Conservation (phyloP, 2,888 invertebrate species). For the Drosophila kanekoi region DNA sequence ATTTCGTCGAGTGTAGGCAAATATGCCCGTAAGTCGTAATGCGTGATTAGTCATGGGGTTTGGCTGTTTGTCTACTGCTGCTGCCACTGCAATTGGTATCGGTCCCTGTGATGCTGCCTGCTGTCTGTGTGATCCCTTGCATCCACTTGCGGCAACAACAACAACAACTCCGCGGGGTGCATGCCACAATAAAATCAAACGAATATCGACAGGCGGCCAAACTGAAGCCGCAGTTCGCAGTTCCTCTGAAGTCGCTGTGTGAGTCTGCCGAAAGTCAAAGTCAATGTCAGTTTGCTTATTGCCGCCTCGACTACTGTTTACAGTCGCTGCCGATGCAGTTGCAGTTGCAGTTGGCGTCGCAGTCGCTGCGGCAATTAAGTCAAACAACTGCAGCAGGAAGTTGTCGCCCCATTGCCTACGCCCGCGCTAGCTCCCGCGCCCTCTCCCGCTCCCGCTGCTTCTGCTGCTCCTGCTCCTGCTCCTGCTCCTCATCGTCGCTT, state of each 20-base stretch:
- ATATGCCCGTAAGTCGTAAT: slow-evolving; percentile 3
- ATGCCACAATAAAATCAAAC: slow-evolving; percentile 29
- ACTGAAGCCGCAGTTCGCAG: background rate
- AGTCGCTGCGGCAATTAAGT: slow-evolving; percentile 61
- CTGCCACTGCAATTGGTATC: slow-evolving; percentile 16
- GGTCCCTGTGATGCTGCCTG: slow-evolving; percentile 10
- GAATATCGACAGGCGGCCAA: slow-evolving; percentile 33
- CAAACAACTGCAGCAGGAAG: slow-evolving; percentile 68
- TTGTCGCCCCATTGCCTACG: slow-evolving; percentile 51
- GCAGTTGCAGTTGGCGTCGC: slow-evolving; percentile 18
- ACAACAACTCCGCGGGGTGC: slow-evolving; percentile 45
- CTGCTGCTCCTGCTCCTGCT: background rate
- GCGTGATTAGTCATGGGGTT: slow-evolving; percentile 38
- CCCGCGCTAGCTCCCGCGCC: background rate
- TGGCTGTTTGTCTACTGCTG: slow-evolving; percentile 12
- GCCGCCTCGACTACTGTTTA: slow-evolving; percentile 34
- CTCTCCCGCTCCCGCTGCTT: too few species aligned
- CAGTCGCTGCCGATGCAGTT: slow-evolving; percentile 8
- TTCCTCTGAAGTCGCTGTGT: background rate
- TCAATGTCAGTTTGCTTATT: slow-evolving; percentile 28
- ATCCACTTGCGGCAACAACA: slow-evolving; percentile 9
- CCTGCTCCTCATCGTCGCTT: slow-evolving; percentile 24
- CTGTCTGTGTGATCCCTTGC: slow-evolving; percentile 10
- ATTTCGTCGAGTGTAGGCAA: background rate
- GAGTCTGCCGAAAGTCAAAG: slow-evolving; percentile 25